Evolutionary conservation across 1,140 invertebrate species (phyloP), one percentile per base, ranked within the genome.

Genomic region (Drosophila ogumai): DNA sequence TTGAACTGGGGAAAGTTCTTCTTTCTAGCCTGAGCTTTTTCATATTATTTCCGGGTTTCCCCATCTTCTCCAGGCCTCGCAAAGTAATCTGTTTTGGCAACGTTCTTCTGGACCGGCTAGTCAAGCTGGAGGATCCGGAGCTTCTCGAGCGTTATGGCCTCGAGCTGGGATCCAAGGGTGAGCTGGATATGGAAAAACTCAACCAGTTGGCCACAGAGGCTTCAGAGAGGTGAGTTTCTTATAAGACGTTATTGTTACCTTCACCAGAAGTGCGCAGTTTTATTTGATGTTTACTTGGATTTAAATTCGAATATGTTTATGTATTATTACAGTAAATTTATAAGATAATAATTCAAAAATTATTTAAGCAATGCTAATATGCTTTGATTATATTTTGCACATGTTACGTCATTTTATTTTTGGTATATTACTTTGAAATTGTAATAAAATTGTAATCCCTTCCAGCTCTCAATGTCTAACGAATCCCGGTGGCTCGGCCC

Each of bases 61-160:
- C 41, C n/a, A 0, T 8, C 3, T 32, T 64, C n/a, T 59, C 7
- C 44, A 92, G 91, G 5, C 85, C 91, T 32, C 88, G 88, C 10
- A 92, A 92, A 64, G 73, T 92, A 6, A 84, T 92, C 44, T 91
- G 85, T 40, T 92, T 92, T 49, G 91, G 91, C 32, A 92, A 92
- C 52, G 90, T 91, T 28, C 41, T 92, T 40, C 59, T 92, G 1
- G 91, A 92, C 65, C 81, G 79, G 2, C 72, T 82, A 12, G 71
- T 90, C 1, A 60, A 85, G 19, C 65, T 92, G 31, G 63, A 81
- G 7, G 60, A 87, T 41, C 73, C 75, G 1, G 75, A 91, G 8
- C 36, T 91, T 1, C 56, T 92, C 7, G 32, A 81, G 28, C 85
- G 78, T 0, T 82, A 78, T 55, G 60, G 76, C n/a, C 56, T 92